Base-by-base conservation (phyloP, 2,888 invertebrate species). In the Acanthopleura granulata region DNA sequence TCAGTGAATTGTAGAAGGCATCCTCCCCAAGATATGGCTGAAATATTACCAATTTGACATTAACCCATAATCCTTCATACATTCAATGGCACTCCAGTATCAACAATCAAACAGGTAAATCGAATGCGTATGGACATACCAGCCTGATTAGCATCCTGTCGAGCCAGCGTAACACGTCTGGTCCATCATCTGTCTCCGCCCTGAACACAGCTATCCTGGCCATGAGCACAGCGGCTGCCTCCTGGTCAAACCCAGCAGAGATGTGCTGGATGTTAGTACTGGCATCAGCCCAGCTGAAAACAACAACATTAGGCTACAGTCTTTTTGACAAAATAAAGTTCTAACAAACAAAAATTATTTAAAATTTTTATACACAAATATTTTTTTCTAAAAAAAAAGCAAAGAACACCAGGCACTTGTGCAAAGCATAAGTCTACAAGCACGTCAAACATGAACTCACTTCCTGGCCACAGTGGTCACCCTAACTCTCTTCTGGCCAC, bases 401-500 rank as follows among this genome's bases (percentile, higher is more conserved):
- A n/a, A n/a, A n/a, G n/a, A n/a, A n/a, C n/a, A n/a, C n/a, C n/a
- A n/a, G n/a, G n/a, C n/a, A n/a, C n/a, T n/a, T n/a, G n/a, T n/a
- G n/a, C n/a, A n/a, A n/a, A n/a, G n/a, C n/a, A n/a, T n/a, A n/a
- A n/a, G n/a, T n/a, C n/a, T n/a, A n/a, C n/a, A n/a, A n/a, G n/a
- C 9, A 40, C 9, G 40, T 40, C 40, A 40, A 40, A 40, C 40
- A 57, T 57, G 18, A 30, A 83, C 90, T 84, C 90, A 96, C 95
- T 97, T 97, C 91, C 99, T 93, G n/a, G 98, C 97, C 27, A 99
- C 93, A 0, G 99, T 99, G 27, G 99, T 98, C 72, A 99, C 99
- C 62, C 99, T 92, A 80, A 99, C 96, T 82, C 98, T 94, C 77
- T 96, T 93, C 90, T 98, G 97, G 0, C 99, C 99, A 91, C 95